Percentiles rank a stretch among this genome's conserved stretches.
Evolutionary conservation across 2,113 vertebrate species (phyloP).

Genomic region (Sylvilagus bachmani): DNA sequence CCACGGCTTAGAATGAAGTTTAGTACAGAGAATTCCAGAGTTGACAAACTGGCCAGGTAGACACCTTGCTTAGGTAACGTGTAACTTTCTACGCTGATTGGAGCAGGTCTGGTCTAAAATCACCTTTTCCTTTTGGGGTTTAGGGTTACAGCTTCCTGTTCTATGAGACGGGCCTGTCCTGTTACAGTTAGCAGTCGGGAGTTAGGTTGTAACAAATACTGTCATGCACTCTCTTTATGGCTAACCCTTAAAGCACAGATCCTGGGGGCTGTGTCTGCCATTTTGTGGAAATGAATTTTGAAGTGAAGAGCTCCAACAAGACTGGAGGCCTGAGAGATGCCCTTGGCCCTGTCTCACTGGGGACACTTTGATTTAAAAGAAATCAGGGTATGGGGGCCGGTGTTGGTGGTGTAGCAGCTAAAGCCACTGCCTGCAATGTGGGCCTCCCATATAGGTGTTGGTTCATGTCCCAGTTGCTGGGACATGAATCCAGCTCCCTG

Average conservation of each 20-base stretch:
- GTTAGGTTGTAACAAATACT: too few relatives aligned
- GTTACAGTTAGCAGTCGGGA: not conserved
- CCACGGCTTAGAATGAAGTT: not conserved
- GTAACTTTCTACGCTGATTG: not conserved
- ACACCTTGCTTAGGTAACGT: not conserved
- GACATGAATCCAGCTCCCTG: too few relatives aligned
- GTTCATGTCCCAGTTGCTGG: too few relatives aligned
- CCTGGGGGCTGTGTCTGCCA: not conserved
- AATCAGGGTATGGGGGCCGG: not conserved
- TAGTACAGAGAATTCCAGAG: not conserved
- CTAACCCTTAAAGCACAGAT: not conserved
- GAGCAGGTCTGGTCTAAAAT: not conserved
- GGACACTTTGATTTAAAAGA: constrained; percentile 39
- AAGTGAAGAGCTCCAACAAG: not conserved
- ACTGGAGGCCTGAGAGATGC: too few relatives aligned
- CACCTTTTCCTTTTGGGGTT: not conserved
- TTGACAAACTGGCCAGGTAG: not conserved
- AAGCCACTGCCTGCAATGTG: too few relatives aligned
- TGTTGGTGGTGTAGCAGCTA: too few relatives aligned
- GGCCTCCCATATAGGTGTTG: too few relatives aligned
- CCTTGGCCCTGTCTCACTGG: not conserved
- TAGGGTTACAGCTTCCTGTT: not conserved
- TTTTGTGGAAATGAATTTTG: not conserved
- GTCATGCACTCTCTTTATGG: not conserved
- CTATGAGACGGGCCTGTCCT: not conserved